These are phyloP conservation scores for Acronicta aceris DNA, from an alignment of 2,888 invertebrate genomes.

Conservation along the genomic window DNA sequence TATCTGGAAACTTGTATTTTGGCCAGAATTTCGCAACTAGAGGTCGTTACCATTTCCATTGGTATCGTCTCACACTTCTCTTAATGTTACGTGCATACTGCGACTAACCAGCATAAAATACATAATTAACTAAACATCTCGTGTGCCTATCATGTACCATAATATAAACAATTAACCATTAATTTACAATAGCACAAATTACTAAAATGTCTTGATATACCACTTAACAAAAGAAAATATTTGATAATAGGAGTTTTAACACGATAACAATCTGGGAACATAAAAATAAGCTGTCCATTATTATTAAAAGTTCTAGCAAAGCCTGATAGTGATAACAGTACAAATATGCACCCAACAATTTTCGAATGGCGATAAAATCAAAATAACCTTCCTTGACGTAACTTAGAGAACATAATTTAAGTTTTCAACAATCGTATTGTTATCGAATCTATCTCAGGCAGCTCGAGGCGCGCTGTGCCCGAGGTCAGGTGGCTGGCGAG, in stretches of 20 bases:
- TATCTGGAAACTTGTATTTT: constrained; percentile 70
- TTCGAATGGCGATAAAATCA: constrained; percentile 69
- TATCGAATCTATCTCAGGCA: constrained; percentile 69
- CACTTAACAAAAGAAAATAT: constrained; percentile 52
- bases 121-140: constrained; percentile 11
- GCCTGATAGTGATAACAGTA: constrained; percentile 64
- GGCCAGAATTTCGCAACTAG: constrained; percentile 44
- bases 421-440: constrained; percentile 80
- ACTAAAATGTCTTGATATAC: constrained; percentile 28
- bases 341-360: constrained; percentile 67
- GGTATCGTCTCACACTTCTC: constrained; percentile 21
- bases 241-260: constrained; percentile 53
- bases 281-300: constrained; percentile 57
- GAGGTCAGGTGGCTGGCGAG: constrained; percentile 45
- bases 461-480: constrained; percentile 31
- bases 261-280: constrained; percentile 61
- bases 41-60: constrained; percentile 42
- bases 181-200: neutral
- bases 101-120: constrained; percentile 5
- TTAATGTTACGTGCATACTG: constrained; percentile 1
- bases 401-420: constrained; percentile 71
- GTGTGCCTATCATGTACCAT: constrained; percentile 3
- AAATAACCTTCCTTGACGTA: constrained; percentile 71
- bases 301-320: constrained; percentile 59
- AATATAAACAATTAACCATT: neutral